phyloP scores from a whole-genome alignment of 2,113 vertebrate species.

The Corythaixoides concolor region DNA sequence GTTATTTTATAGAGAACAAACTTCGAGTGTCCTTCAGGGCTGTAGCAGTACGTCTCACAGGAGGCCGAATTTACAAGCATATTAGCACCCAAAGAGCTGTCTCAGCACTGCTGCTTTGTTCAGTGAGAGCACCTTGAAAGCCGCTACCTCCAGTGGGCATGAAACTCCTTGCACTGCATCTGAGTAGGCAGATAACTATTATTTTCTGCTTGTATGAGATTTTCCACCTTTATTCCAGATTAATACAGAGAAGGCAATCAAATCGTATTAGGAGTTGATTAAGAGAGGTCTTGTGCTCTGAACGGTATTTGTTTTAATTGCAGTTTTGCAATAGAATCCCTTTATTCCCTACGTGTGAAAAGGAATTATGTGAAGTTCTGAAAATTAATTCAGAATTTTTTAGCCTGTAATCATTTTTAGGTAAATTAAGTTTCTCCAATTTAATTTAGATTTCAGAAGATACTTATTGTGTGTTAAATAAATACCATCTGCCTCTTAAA shows the following conservation, averaged over 20 bases:
- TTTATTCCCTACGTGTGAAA: constrained; percentile 8
- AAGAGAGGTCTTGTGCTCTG: background rate
- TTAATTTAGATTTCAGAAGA: constrained; percentile 80
- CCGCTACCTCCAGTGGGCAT: background rate
- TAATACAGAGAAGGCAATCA: background rate
- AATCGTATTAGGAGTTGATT: constrained; percentile 3
- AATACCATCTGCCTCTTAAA: constrained; percentile 79
- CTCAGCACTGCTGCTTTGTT: constrained; percentile 40
- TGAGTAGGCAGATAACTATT: background rate
- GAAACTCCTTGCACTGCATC: background rate
- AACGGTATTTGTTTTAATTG: background rate
- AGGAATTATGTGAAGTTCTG: background rate
- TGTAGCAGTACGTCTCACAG: background rate
- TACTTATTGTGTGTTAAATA: constrained; percentile 76
- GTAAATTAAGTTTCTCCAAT: constrained; percentile 72
- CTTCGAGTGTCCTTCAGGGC: background rate
- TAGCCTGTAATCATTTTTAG: constrained; percentile 54
- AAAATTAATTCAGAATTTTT: constrained; percentile 46
- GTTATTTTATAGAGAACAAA: constrained; percentile 25
- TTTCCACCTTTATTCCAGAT: constrained; percentile 9
- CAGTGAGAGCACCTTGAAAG: constrained; percentile 39
- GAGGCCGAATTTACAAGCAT: constrained; percentile 13
- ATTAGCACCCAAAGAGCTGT: constrained; percentile 40
- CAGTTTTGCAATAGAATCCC: background rate
- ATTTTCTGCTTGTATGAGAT: background rate